Conservation (phyloP, 2,797 vertebrate species). For the Odontamblyopus lacepedii region DNA sequence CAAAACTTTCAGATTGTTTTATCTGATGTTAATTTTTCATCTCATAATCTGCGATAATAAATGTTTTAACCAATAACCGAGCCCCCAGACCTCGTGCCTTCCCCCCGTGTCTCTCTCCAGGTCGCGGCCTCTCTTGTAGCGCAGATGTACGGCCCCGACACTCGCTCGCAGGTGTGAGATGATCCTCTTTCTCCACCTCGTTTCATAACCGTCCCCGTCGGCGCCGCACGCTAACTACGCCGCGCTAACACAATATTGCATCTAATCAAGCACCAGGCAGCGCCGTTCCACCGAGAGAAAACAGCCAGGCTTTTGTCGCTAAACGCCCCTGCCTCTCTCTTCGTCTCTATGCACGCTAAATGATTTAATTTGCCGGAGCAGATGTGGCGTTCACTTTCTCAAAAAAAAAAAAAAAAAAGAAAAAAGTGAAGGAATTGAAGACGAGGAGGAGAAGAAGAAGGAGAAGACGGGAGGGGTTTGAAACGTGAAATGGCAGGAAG, state of each 20-base stretch:
- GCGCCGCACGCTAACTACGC: constrained; percentile 31
- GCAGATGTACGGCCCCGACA: constrained; percentile 46
- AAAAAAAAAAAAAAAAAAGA: constrained; percentile 46
- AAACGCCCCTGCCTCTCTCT: constrained; percentile 66
- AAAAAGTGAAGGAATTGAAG: constrained; percentile 43
- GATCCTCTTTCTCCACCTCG: constrained; percentile 59
- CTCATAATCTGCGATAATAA: too few relatives aligned
- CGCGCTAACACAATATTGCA: constrained; percentile 22
- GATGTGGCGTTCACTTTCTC: constrained; percentile 71
- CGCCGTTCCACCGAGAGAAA: constrained; percentile 58
- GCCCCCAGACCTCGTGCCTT: not conserved
- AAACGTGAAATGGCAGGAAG: constrained; percentile 80
- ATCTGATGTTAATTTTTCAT: too few relatives aligned
- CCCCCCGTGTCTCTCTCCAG: not conserved
- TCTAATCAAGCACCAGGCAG: constrained; percentile 67
- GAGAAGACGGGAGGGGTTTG: constrained; percentile 54
- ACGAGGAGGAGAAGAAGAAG: constrained; percentile 26
- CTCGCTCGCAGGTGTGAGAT: constrained; percentile 59
- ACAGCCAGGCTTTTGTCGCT: constrained; percentile 69
- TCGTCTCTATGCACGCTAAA: constrained; percentile 62
- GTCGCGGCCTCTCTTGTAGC: not conserved
- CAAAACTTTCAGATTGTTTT: too few relatives aligned
- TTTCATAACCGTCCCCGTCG: constrained; percentile 38
- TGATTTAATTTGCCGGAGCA: constrained; percentile 77
- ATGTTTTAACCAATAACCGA: too few relatives aligned